phyloP scores from a whole-genome alignment of 1,140 invertebrate genomes.

The Luehdorfia chinensis region DNA sequence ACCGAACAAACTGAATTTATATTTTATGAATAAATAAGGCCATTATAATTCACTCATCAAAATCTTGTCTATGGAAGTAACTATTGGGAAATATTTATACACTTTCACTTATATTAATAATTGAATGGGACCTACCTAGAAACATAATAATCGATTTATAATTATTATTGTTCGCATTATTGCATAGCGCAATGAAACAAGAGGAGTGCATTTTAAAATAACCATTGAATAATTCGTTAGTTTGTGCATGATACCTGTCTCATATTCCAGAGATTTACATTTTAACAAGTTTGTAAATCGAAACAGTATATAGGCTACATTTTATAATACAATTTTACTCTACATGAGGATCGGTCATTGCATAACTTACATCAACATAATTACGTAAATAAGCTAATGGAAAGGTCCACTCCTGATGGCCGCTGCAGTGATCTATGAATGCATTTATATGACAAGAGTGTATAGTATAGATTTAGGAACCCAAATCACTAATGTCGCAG shows the following conservation, averaged over 20 bases:
- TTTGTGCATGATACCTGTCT: slow-evolving; percentile 69
- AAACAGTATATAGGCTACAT: slow-evolving; percentile 54
- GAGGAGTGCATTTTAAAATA: slow-evolving; percentile 39
- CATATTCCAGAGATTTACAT: slow-evolving; percentile 54
- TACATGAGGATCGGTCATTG: slow-evolving; percentile 54
- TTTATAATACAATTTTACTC: slow-evolving; percentile 54
- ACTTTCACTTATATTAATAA: slow-evolving; percentile 72
- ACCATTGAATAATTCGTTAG: slow-evolving; percentile 57
- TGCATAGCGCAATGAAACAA: slow-evolving; percentile 57
- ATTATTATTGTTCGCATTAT: slow-evolving; percentile 67
- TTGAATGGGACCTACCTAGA: slow-evolving; percentile 73
- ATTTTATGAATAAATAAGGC: slow-evolving; percentile 52
- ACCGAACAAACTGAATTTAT: slow-evolving; percentile 22
- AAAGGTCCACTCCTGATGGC: slow-evolving; percentile 24
- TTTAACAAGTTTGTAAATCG: slow-evolving; percentile 50
- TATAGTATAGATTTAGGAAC: slow-evolving; percentile 52
- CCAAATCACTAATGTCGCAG: slow-evolving; percentile 50
- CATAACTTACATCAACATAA: slow-evolving; percentile 50
- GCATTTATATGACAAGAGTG: slow-evolving; percentile 19
- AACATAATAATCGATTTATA: slow-evolving; percentile 54
- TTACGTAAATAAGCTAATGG: slow-evolving; percentile 44
- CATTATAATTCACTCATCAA: slow-evolving; percentile 42
- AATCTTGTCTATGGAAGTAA: slow-evolving; percentile 54
- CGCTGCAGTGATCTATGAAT: slow-evolving; percentile 25
- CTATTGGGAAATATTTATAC: slow-evolving; percentile 67